Conservation (phyloP, 2,113 vertebrate species). For the Eptesicus fuscus region DNA sequence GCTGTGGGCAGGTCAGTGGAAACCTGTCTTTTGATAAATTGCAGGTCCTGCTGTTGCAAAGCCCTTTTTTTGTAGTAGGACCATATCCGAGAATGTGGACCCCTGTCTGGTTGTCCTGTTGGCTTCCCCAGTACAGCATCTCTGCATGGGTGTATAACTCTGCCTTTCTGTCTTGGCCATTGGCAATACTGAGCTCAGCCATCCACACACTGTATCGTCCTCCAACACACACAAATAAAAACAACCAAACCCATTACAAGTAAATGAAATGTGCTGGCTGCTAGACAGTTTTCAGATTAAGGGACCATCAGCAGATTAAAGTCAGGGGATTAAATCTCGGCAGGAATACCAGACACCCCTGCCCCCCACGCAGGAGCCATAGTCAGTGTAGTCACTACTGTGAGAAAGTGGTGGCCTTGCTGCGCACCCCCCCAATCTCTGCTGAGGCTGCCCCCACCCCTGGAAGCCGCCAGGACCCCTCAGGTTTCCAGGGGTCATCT, state of each 20-base stretch:
- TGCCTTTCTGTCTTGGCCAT: not conserved
- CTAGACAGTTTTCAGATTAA: slow-evolving; percentile 68
- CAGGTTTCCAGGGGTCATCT: not conserved
- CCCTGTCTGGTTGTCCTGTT: not conserved
- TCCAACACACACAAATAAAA: not conserved
- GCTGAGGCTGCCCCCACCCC: not conserved
- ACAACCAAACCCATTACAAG: not conserved
- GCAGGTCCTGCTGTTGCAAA: not conserved
- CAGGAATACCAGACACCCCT: not conserved
- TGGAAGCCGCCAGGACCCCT: not conserved
- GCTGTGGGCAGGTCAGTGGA: rapidly evolving
- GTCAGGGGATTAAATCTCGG: slow-evolving; percentile 71
- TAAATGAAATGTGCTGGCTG: slow-evolving; percentile 52
- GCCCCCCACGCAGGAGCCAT: not conserved
- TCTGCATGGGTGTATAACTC: not conserved
- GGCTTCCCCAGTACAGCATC: not conserved
- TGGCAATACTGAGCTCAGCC: not conserved
- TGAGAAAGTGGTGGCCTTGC: not conserved
- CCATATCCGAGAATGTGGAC: not conserved
- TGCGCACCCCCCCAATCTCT: not conserved
- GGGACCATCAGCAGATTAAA: slow-evolving; percentile 71
- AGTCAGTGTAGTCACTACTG: rapidly evolving
- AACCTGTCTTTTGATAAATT: no score
- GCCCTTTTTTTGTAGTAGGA: not conserved
- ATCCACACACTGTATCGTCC: not conserved